Conservation (phyloP, 2,888 invertebrate genomes). For the Lasioglossum figueresi region DNA sequence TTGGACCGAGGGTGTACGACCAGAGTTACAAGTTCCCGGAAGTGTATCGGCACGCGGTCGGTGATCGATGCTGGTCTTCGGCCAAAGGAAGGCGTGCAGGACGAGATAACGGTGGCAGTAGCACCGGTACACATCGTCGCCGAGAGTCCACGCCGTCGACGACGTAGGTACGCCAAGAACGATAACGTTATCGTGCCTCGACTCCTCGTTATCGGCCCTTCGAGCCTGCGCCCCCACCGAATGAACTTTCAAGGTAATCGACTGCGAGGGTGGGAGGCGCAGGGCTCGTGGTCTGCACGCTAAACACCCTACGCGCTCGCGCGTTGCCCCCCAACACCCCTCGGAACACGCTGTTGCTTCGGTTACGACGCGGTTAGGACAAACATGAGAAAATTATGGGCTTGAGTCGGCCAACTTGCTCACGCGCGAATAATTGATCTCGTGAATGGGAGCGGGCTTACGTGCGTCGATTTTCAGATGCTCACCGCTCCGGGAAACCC, state of each 20-base stretch:
- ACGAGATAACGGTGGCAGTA: conserved; percentile 48
- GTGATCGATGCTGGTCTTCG: conserved; percentile 42
- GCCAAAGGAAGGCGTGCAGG: conserved; percentile 32
- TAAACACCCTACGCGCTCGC: conserved; percentile 38
- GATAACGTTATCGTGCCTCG: conserved; percentile 68
- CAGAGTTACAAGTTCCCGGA: conserved; percentile 6
- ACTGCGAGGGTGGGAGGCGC: conserved; percentile 21
- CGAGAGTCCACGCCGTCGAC: conserved; percentile 27
- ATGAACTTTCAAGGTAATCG: conserved; percentile 67
- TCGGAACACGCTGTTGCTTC: conserved; percentile 58
- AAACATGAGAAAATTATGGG: conserved; percentile 57
- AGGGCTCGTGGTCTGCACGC: conserved; percentile 60
- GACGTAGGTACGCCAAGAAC: conserved; percentile 53
- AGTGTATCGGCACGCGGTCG: conserved; percentile 44
- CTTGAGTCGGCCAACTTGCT: conserved; percentile 50
- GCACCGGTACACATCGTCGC: conserved; percentile 41
- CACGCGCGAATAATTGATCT: conserved; percentile 59
- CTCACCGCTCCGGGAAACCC: background rate
- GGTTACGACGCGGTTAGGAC: conserved; percentile 60
- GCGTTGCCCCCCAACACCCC: conserved; percentile 26
- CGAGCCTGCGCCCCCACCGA: conserved; percentile 47
- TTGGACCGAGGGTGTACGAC: background rate
- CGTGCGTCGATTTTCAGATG: conserved; percentile 44
- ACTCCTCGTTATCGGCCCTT: conserved; percentile 65
- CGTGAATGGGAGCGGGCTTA: conserved; percentile 50